Evolutionary conservation across 2,797 vertebrate genomes (phyloP), one percentile per base, ranked within the genome.

Genomic region (Spinibarbus caldwelli): DNA sequence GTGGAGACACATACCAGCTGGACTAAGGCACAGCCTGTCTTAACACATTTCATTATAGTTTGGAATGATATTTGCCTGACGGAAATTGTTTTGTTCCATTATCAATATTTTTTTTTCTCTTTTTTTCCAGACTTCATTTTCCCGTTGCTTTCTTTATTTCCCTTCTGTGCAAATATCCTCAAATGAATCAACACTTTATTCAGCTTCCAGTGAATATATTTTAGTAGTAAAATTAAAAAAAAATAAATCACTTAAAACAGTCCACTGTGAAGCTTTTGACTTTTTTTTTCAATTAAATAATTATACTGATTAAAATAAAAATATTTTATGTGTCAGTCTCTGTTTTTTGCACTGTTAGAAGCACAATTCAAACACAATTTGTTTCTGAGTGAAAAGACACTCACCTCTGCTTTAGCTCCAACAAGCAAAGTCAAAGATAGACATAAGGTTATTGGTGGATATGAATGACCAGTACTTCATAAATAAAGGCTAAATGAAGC

Each of bases 331-430:
- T 8, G 38, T 38, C 38, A 38, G 36, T 38, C 36, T 36, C 34
- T 38, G 36, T n/a, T 38, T 38, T 36, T 36, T 36, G 34, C 34
- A 36, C 36, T 6, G 36, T 36, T 36, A 36, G 0, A 34, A 21
- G 17, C 19, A 57, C 59, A 26, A 62, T 14, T 14, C 4, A 59
- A 59, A 34, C 6, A 38, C 2, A n/a, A n/a, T n/a, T n/a, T n/a
- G 12, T 54, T 19, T 9, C 1, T 38, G 17, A 64, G 3, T 59
- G 17, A 19, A 79, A 79, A 23, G n/a, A 47, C 36, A 78, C 77
- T 85, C n/a, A 85, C 77, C 64, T 36, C 7, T 38, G 21, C 34
- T 80, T 81, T 52, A 21, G 8, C 21, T 68, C n/a, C 49, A 77
- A 38, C 21, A 62, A 26, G 36, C 5, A 71, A 12, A 78, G 59